Base-by-base conservation (phyloP, 1,140 invertebrate genomes). In the Drosophila oshimai region DNA sequence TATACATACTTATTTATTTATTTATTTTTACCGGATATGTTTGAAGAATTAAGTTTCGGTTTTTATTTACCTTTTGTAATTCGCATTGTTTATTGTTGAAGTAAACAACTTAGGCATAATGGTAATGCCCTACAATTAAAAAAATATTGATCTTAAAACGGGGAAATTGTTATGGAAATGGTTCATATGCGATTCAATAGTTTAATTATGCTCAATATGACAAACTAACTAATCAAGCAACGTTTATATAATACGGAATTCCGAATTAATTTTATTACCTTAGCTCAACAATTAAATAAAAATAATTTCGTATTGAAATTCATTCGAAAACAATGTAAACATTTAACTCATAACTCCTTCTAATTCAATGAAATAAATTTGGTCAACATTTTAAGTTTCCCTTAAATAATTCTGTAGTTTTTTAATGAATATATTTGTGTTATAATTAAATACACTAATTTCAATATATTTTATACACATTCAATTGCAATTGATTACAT, bases 1-100 rank as follows among this genome's bases (percentile, higher is more conserved):
- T 34, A 45, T 3, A 13, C 6, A 26, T 70, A 33, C 55, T 53
- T 70, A 55, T 42, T 69, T 73, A 74, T 65, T 55, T 51, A 74
- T 74, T 73, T 65, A 65, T 73, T 74, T 54, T 51, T 74, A 49
- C 79, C 79, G 79, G 79, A 79, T 71, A 68, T 77, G 44, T 65
- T 65, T 64, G 24, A 55, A 15, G 33, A 55, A 61, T 69, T 51
- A 15, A 37, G 29, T 62, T 54, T 67, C n/a, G 28, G 18, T 57
- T 34, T 34, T 41, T 74, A 2, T 55, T 13, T 47, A 57, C 29
- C 12, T 49, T 49, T 46, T 5, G 39, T 2, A 28, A 13, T 31
- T 46, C 18, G 17, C 12, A 28, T 26, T 28, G 31, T 20, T 58
- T 58, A 22, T 17, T 37, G 17, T 26, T 46, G 13, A 12, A 28